These are phyloP conservation scores for Silurus glanis DNA, from an alignment of 2,113 vertebrate genomes.

Conservation along the genomic window DNA sequence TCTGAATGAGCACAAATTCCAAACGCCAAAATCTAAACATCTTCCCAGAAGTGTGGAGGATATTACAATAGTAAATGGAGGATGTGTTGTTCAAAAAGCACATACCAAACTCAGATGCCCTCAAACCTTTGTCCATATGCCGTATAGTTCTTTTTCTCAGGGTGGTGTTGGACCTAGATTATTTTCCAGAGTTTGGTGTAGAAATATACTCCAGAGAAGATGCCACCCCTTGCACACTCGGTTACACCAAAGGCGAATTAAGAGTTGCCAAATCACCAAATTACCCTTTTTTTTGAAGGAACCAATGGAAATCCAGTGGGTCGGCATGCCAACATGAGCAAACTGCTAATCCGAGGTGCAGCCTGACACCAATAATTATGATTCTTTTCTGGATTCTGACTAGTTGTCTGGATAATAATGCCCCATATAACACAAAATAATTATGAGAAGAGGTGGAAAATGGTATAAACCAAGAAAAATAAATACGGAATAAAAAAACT, in stretches of 20 bases:
- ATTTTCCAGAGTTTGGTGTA: not conserved
- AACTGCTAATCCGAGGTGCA: not conserved
- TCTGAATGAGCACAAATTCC: too few relatives aligned
- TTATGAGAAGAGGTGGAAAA: not conserved
- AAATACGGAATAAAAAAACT: not conserved
- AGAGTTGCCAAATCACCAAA: not conserved
- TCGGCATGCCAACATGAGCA: not conserved
- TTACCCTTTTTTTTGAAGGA: not conserved
- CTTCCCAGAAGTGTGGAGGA: too few relatives aligned
- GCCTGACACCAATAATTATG: not conserved
- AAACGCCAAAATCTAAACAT: too few relatives aligned
- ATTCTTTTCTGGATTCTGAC: not conserved
- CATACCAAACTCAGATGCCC: too few relatives aligned
- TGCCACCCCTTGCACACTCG: not conserved
- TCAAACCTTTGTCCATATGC: too few relatives aligned
- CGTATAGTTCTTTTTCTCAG: not conserved
- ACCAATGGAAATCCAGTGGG: not conserved
- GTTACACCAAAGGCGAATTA: not conserved
- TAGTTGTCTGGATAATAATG: not conserved
- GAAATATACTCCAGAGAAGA: not conserved
- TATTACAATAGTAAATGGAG: too few relatives aligned
- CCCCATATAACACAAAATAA: not conserved
- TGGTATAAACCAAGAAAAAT: not conserved
- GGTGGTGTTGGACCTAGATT: not conserved
- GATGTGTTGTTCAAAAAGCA: too few relatives aligned